A percentile compares a stretch with the other conserved stretches of the same genome.
Evolutionary conservation across 2,888 invertebrate genomes (phyloP).

Genomic region (Reticulitermes lucifugus): DNA sequence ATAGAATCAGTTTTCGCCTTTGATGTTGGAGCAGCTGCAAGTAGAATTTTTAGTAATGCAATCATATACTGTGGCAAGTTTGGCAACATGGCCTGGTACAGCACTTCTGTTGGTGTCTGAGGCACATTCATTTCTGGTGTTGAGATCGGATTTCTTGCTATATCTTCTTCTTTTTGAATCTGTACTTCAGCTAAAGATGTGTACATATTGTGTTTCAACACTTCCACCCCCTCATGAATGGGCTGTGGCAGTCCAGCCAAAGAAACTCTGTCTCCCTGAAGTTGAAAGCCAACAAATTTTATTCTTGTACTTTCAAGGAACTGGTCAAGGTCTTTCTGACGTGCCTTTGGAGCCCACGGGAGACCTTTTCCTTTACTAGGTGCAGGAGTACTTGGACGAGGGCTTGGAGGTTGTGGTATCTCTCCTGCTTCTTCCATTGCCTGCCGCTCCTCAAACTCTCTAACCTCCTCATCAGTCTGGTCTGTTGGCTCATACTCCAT

Average conservation of each 20-base stretch:
- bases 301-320: conserved; percentile 91
- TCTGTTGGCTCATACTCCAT: conserved; percentile 71
- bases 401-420: conserved; percentile 66
- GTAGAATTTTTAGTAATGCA: conserved; percentile 92
- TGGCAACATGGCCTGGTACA: conserved; percentile 92
- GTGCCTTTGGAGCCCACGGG: conserved; percentile 97
- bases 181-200: conserved; percentile 93
- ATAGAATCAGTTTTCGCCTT: conserved; percentile 98
- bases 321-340: conserved; percentile 91
- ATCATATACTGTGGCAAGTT: conserved; percentile 98
- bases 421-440: conserved; percentile 63
- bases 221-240: conserved; percentile 95
- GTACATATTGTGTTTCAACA: conserved; percentile 93
- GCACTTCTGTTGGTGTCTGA: conserved; percentile 85
- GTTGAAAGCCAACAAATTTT: conserved; percentile 96
- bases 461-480: conserved; percentile 62
- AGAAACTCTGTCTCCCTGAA: conserved; percentile 84
- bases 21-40: conserved; percentile 99
- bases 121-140: conserved; percentile 83
- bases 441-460: conserved; percentile 62
- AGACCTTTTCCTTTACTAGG: conserved; percentile 68
- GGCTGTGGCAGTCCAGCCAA: conserved; percentile 96
- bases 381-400: conserved; percentile 66
- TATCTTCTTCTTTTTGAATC: conserved; percentile 90
- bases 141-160: conserved; percentile 91